A percentile compares a stretch with the other conserved stretches of the same genome.
These are phyloP conservation scores for Anoura caudifer DNA, from an alignment of 2,113 vertebrate species.

Conservation along the genomic window DNA sequence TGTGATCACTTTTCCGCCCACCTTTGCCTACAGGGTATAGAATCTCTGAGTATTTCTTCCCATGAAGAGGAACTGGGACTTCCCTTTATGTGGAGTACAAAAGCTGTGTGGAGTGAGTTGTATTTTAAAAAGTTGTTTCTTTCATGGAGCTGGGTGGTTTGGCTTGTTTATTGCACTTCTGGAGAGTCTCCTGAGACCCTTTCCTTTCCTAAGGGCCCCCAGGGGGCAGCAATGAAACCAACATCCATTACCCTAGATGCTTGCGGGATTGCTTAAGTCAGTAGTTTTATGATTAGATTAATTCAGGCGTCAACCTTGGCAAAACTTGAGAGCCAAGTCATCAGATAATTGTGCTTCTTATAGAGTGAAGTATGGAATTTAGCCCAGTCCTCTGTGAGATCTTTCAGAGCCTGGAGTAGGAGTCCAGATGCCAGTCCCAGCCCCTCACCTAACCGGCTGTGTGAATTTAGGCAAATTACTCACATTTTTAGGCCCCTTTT, in stretches of 20 bases:
- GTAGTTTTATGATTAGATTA: constrained; percentile 57
- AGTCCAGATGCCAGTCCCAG: not conserved
- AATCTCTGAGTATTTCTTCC: constrained; percentile 30
- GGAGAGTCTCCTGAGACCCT: constrained; percentile 46
- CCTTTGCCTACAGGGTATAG: constrained; percentile 4
- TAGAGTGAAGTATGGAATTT: constrained; percentile 44
- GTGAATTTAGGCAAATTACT: constrained; percentile 28
- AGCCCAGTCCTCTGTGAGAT: constrained; percentile 14
- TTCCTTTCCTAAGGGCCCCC: constrained; percentile 53
- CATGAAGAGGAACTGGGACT: not conserved
- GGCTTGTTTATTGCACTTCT: constrained; percentile 61
- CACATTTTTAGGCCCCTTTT: not conserved
- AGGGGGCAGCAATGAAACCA: constrained; percentile 51
- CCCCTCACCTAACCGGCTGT: not conserved
- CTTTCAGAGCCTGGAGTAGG: not conserved
- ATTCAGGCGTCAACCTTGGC: constrained; percentile 58
- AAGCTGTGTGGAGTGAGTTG: not conserved
- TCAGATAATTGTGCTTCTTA: constrained; percentile 53
- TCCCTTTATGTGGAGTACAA: not conserved
- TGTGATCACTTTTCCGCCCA: not conserved
- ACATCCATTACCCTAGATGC: constrained; percentile 51
- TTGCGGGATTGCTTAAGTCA: constrained; percentile 49
- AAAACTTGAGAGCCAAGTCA: constrained; percentile 47
- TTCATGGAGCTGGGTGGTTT: not conserved
- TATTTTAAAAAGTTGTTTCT: constrained; percentile 44